Base-by-base conservation (phyloP, 2,113 vertebrate genomes). In the Hippolais icterina region DNA sequence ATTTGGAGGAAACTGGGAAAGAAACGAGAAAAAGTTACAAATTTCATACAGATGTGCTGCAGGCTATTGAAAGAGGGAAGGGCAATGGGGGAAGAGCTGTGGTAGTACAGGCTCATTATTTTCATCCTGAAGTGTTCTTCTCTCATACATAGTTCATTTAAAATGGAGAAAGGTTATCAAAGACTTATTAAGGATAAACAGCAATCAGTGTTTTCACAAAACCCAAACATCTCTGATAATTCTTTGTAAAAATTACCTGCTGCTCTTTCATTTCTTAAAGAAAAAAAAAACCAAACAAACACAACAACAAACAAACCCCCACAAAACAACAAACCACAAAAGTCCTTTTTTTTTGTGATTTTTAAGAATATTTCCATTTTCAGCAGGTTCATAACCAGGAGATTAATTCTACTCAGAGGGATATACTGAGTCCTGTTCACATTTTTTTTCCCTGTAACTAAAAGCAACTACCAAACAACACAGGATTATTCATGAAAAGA, bases 181-280 rank as follows among this genome's bases (percentile, higher is more conserved):
- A 75, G 21, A 25, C 3, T 61, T 57, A 20, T 17, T 49, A 70
- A 57, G 10, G 47, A 68, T 71, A 72, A 91, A 71, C 5, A 59
- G 7, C 4, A 89, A 59, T 63, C 29, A 10, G 10, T 50, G 3
- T 50, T 83, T 83, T 49, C 39, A 53, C 5, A 80, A 83, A 65
- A 35, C 0, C 0, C 13, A 41, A 79, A 41, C 8, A 18, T 8
- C 25, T 44, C 25, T 41, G 28, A 33, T 33, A 63, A 57, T 9
- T 39, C 9, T 39, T 72, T 7, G 2, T 27, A 47, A 63, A 83
- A 90, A 68, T 64, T 44, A 33, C 7, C 75, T 0, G 0, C 18
- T 46, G 15, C 0, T 69, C 49, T 78, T 54, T 64, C 11, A 54
- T 50, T 46, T 61, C 15, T 44, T 61, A 53, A 35, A 68, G 15